phyloP scores from a whole-genome alignment of 1,140 invertebrate species.

The Pseudomyrmex pallidus region DNA sequence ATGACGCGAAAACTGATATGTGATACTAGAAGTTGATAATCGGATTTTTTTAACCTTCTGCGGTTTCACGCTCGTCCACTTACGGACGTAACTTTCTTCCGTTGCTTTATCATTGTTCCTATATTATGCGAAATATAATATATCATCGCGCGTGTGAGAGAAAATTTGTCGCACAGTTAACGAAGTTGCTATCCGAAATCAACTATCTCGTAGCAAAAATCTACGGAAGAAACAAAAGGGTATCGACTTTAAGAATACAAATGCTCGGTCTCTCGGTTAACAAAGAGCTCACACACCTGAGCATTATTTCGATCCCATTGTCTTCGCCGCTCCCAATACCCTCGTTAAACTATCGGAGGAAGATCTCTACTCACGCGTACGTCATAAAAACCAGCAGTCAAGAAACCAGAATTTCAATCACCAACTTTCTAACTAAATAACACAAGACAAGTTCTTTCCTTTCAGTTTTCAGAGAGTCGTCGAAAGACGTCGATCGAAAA shows the following conservation, averaged over 20 bases:
- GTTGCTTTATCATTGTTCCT: not conserved
- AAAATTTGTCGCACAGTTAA: conserved; percentile 10
- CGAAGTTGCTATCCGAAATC: not conserved
- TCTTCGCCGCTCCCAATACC: conserved; percentile 35
- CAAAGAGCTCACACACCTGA: conserved; percentile 27
- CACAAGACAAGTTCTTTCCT: conserved; percentile 1
- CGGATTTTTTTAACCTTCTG: not conserved
- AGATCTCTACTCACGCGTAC: not conserved
- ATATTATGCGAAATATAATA: not conserved
- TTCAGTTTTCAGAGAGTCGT: not conserved
- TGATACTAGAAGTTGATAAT: conserved; percentile 14
- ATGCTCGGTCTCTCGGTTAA: conserved; percentile 18
- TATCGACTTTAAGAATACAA: conserved; percentile 4
- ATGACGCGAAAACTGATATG: not conserved
- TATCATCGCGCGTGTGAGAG: conserved; percentile 10
- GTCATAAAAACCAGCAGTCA: not conserved
- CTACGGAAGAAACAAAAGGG: not conserved
- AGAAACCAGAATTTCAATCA: conserved; percentile 1
- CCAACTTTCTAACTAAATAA: conserved; percentile 6
- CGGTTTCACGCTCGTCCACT: conserved; percentile 3
- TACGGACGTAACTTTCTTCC: not conserved
- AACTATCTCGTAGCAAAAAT: not conserved
- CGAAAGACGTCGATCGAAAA: not conserved
- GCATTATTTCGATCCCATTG: conserved; percentile 42
- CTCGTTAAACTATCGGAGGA: conserved; percentile 16